Evolutionary conservation across 2,888 invertebrate genomes (phyloP).

Genomic region (Piscicola geometra): DNA sequence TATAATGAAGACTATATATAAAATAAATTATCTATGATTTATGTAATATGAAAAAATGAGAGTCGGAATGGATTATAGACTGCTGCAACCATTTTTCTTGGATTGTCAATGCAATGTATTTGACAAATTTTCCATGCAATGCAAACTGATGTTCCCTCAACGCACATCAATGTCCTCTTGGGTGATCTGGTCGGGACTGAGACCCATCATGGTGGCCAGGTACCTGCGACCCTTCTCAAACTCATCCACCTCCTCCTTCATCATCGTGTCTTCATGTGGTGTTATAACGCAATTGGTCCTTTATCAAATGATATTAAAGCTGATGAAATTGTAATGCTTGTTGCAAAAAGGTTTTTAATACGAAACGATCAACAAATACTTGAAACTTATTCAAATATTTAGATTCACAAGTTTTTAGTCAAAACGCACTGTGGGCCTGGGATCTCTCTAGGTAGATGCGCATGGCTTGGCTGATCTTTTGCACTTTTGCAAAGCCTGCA

Average conservation of each 20-base stretch:
- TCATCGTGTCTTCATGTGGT: slow-evolving; percentile 78
- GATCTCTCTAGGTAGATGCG: slow-evolving; percentile 78
- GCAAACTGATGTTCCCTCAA: slow-evolving; percentile 16
- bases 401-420: no score
- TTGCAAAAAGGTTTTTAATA: no score
- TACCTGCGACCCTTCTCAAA: slow-evolving; percentile 88
- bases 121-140: neutral
- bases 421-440: slow-evolving; percentile 66
- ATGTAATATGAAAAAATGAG: no score
- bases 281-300: no score
- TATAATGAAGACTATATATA: no score
- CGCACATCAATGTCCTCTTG: slow-evolving; percentile 59
- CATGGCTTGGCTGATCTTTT: slow-evolving; percentile 76
- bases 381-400: neutral
- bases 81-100: no score
- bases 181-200: slow-evolving; percentile 79
- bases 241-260: slow-evolving; percentile 71
- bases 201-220: slow-evolving; percentile 97
- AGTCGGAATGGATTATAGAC: no score
- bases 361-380: neutral
- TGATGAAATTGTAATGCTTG: no score
- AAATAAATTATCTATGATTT: no score
- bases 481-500: slow-evolving; percentile 43
- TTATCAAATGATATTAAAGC: no score
- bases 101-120: neutral